Percentiles rank a stretch among this genome's conserved stretches.
These are phyloP conservation scores for Stichodactyla helianthus DNA, from an alignment of 64 coral and sea anemone species.

Conservation along the genomic window DNA sequence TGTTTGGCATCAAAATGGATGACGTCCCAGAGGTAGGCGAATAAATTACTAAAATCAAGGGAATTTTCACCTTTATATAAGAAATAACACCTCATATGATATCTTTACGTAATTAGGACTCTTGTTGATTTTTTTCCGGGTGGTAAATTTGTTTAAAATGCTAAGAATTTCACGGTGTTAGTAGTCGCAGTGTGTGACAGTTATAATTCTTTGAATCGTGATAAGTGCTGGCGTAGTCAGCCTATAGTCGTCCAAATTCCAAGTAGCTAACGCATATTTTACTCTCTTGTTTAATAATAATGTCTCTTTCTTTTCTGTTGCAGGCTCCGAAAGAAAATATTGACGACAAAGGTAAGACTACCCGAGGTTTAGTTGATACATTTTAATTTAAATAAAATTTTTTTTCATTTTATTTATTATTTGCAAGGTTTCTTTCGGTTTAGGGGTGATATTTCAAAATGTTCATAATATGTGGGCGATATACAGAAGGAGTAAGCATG, in stretches of 20 bases:
- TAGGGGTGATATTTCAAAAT: too few relatives aligned
- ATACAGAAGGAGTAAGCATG: too few relatives aligned
- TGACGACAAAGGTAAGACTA: not conserved
- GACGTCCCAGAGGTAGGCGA: constrained; percentile 17
- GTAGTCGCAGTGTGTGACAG: not conserved
- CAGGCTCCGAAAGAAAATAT: not conserved
- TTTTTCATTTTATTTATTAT: not conserved
- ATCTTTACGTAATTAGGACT: not conserved
- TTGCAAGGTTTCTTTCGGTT: not conserved
- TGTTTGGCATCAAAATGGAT: not conserved
- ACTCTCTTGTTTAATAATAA: not conserved
- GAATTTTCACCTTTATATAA: constrained; percentile 4
- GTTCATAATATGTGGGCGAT: too few relatives aligned
- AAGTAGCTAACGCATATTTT: not conserved
- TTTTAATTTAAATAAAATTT: not conserved
- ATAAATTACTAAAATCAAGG: not conserved
- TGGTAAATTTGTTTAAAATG: not conserved
- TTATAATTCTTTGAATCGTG: constrained; percentile 2
- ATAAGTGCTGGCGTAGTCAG: not conserved
- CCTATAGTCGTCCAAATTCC: not conserved
- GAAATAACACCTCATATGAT: not conserved
- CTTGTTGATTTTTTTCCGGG: not conserved
- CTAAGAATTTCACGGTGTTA: not conserved
- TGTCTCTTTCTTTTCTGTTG: not conserved
- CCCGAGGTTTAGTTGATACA: not conserved